Percentiles rank a stretch among this genome's conserved stretches.
These are phyloP conservation scores for Crypturellus undulatus DNA, from an alignment of 2,113 vertebrate species.

Conservation along the genomic window DNA sequence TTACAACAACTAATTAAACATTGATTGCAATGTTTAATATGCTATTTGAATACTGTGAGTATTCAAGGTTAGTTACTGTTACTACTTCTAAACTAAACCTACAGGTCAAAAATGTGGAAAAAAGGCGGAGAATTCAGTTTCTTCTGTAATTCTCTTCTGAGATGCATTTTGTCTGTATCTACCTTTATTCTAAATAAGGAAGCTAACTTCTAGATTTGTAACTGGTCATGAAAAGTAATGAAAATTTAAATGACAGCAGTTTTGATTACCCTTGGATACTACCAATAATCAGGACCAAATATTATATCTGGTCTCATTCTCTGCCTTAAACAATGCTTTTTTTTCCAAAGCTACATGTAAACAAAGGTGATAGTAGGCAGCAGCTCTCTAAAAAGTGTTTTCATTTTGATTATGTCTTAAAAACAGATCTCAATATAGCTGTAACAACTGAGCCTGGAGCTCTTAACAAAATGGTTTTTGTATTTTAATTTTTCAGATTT, in stretches of 20 bases:
- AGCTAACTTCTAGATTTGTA: not conserved
- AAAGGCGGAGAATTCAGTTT: not conserved
- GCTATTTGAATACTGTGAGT: not conserved
- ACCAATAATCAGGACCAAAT: not conserved
- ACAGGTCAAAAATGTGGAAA: not conserved
- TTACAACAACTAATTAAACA: conserved; percentile 12
- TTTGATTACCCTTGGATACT: not conserved
- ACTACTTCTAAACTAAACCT: not conserved
- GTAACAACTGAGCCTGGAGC: not conserved
- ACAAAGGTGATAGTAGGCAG: not conserved
- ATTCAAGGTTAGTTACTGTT: not conserved
- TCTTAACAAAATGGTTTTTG: not conserved
- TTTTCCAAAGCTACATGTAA: conserved; percentile 9
- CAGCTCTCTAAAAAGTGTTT: conserved; percentile 5
- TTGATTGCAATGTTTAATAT: not conserved
- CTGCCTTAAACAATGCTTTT: conserved; percentile 8
- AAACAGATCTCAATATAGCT: conserved; percentile 5
- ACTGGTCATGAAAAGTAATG: not conserved
- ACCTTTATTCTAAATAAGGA: not conserved
- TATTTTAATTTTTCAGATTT: conserved; percentile 45
- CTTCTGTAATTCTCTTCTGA: not conserved
- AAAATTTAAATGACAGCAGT: conserved; percentile 1
- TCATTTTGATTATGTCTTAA: conserved; percentile 24
- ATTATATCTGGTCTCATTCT: not conserved
- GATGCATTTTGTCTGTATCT: not conserved